Evolutionary conservation across 2,797 vertebrate species (phyloP), one percentile per base, ranked within the genome.

Genomic region (Fistularia tabacaria): DNA sequence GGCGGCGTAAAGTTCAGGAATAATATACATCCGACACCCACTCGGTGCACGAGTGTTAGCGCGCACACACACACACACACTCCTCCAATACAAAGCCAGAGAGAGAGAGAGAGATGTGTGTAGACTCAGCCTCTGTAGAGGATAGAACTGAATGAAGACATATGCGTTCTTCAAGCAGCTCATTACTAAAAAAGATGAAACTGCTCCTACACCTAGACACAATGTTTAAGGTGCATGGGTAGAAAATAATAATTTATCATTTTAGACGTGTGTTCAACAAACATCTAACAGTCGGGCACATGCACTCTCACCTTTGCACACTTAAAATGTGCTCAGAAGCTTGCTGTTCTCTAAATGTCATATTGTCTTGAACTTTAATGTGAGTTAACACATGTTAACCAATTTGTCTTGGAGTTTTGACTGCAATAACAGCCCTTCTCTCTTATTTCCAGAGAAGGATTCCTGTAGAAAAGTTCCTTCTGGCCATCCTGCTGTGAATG

Each of bases 391-490:
- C 50, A 56, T 74, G 70, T 81, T 48, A 67, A 74, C 71, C 51
- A 43, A 51, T 73, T 66, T 87, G 64, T 85, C 53, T 81, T 48
- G 45, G 77, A 63, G 71, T 73, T 71, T 80, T 67, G 76, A 86
- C 89, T 88, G 87, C 86, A 93, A 90, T 95, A 94, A 96, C 88
- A 86, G 86, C 83, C 89, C 79, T 92, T 94, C 83, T 92, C 87
- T 95, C 92, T 96, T 86, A 81, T 97, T 96, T 97, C 91, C 94
- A 97, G 93, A 95, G 92, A 90, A 90, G 92, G 94, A 91, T 95
- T 95, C 93, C 93, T 95, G 93, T 96, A 98, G 92, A 93, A 89
- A 89, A 85, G 81, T 79, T 88, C 92, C 76, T 88, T 83, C 77
- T 83, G 85, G 90, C 89, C 92, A 90, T 90, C 88, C 88, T 88